Evolutionary conservation across 1,140 invertebrate species (phyloP).

Genomic region (honey bee (Apis mellifera)): DNA sequence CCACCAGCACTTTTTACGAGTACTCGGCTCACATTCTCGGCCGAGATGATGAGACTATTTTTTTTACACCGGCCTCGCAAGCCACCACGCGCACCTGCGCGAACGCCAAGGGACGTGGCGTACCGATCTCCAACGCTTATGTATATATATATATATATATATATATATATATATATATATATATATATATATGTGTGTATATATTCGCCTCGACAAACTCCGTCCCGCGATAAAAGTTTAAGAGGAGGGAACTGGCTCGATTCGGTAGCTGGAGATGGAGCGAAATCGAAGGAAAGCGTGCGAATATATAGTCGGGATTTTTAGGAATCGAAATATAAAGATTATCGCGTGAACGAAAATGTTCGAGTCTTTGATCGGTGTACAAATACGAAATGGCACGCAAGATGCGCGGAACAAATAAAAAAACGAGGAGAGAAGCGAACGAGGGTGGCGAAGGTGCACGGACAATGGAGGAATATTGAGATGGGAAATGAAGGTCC

Average conservation of each 20-base stretch:
- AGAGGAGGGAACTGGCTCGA: not conserved
- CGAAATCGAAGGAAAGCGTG: not conserved
- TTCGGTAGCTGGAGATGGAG: not conserved
- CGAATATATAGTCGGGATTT: not conserved
- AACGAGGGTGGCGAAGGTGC: slow-evolving; percentile 37
- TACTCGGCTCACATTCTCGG: no score
- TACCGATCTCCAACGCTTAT: not conserved
- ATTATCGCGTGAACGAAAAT: not conserved
- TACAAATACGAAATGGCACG: not conserved
- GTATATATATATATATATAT: no score
- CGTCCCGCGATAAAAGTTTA: not conserved
- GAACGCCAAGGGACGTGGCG: not conserved
- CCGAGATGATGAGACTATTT: not conserved
- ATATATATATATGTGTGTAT: no score
- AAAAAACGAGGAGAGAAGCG: not conserved
- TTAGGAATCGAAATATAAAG: not conserved
- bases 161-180: no score
- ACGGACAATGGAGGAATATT: slow-evolving; percentile 48
- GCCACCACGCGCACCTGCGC: not conserved
- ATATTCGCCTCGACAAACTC: not conserved
- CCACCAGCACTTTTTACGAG: not conserved
- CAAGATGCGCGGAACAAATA: not conserved
- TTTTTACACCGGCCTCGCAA: not conserved
- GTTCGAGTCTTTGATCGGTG: not conserved
- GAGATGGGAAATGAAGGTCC: slow-evolving; percentile 44